These are phyloP conservation scores for Coenobita brevimanus DNA, from an alignment of 1,140 invertebrate genomes.

Conservation along the genomic window DNA sequence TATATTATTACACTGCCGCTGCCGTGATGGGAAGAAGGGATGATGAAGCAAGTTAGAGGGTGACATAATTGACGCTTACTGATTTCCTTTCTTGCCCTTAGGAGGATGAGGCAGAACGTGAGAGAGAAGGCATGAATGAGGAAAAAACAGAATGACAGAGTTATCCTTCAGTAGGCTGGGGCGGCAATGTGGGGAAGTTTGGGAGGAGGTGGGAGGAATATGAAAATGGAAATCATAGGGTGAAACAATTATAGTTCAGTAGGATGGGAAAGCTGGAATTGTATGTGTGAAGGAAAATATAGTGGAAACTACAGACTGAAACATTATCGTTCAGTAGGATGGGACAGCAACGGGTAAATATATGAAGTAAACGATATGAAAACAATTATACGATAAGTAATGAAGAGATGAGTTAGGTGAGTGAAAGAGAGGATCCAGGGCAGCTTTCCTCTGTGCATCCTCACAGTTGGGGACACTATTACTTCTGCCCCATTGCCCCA, in stretches of 20 bases:
- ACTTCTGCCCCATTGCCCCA: constrained; percentile 54
- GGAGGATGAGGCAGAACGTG: not conserved
- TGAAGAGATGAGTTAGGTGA: not conserved
- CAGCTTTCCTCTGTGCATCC: not conserved
- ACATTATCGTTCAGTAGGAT: too few species aligned
- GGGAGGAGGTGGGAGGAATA: not conserved
- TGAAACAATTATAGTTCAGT: too few species aligned
- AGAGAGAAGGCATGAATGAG: too few species aligned
- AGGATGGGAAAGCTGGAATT: too few species aligned
- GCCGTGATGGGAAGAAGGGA: not conserved
- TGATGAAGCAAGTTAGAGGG: not conserved
- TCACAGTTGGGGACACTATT: not conserved
- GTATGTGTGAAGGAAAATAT: too few species aligned
- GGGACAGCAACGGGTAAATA: too few species aligned
- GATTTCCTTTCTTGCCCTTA: too few species aligned
- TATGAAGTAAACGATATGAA: too few species aligned
- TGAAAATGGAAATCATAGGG: not conserved
- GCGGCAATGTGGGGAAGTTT: not conserved
- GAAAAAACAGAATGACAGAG: not conserved
- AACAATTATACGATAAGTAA: too few species aligned
- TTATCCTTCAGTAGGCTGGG: not conserved
- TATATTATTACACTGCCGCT: too few species aligned
- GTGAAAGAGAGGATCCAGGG: not conserved
- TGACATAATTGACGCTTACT: too few species aligned
- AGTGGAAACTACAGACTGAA: too few species aligned